Evolutionary conservation across 92 coral and sea anemone genomes (phyloP).

Genomic region (Paramuricea clavata): DNA sequence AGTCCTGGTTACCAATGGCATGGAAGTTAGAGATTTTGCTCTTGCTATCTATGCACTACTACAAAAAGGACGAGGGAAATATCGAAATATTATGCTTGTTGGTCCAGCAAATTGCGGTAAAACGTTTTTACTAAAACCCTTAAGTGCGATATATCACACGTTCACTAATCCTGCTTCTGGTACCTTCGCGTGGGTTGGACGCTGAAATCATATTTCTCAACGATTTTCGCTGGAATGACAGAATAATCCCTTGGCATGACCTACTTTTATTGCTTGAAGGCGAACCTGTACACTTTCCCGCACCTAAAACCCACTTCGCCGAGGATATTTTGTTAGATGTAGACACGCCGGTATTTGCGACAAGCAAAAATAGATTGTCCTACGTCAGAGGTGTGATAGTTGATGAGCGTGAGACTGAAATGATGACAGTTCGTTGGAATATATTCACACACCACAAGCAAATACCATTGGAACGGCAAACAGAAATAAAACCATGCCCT

Average conservation of each 20-base stretch:
- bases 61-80: constrained; percentile 36
- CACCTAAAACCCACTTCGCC: constrained; percentile 68
- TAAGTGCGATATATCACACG: constrained; percentile 49
- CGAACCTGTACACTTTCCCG: constrained; percentile 67
- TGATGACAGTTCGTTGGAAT: constrained; percentile 68
- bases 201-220: constrained; percentile 61
- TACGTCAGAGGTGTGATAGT: constrained; percentile 48
- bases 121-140: constrained; percentile 50
- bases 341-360: constrained; percentile 72
- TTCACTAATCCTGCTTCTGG: constrained; percentile 64
- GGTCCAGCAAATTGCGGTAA: constrained; percentile 70
- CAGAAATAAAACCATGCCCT: constrained; percentile 53
- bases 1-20: constrained; percentile 47
- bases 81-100: constrained; percentile 54
- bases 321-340: constrained; percentile 38
- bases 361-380: constrained; percentile 54
- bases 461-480: constrained; percentile 44
- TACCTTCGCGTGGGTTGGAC: constrained; percentile 67
- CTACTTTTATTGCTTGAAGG: constrained; percentile 61
- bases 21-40: not conserved
- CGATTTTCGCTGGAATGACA: constrained; percentile 13
- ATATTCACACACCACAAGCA: constrained; percentile 22
- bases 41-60: constrained; percentile 12
- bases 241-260: constrained; percentile 29
- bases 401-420: constrained; percentile 66